Evolutionary conservation across 64 coral and sea anemone genomes (phyloP).

Genomic region (Astreopora myriophthalma): DNA sequence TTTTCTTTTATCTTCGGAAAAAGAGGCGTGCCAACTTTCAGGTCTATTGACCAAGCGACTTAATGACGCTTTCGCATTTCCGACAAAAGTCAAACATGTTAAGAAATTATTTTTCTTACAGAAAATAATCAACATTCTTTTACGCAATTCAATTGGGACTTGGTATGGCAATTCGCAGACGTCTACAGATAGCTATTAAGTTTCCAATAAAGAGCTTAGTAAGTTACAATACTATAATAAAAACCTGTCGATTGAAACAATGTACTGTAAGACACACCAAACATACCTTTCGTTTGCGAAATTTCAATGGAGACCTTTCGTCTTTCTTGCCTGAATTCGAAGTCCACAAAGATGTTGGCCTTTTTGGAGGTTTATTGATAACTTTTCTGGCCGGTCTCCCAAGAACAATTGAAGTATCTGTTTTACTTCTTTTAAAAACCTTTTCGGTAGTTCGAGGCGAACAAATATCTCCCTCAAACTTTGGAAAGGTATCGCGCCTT

Average conservation of each 20-base stretch:
- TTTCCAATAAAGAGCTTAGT: neutral
- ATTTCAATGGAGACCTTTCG: neutral
- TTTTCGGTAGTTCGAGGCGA: neutral
- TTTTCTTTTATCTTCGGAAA: too few species aligned
- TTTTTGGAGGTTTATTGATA: neutral
- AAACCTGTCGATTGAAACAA: neutral
- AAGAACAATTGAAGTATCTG: constrained; percentile 4
- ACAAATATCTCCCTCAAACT: neutral
- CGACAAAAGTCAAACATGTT: too few species aligned
- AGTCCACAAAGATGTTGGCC: constrained; percentile 7
- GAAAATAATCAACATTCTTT: too few species aligned
- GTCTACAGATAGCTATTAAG: neutral
- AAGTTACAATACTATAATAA: neutral
- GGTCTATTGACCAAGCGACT: too few species aligned
- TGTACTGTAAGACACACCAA: neutral
- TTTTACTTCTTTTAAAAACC: constrained; percentile 17
- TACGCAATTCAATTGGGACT: neutral
- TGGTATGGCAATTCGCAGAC: neutral
- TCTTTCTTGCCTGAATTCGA: neutral
- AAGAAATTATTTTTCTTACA: too few species aligned
- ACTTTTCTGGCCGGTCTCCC: neutral
- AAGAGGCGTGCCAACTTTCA: too few species aligned
- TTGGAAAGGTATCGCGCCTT: constrained; percentile 33
- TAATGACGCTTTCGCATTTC: too few species aligned
- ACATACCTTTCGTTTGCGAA: constrained; percentile 2